A percentile compares a stretch with the other conserved stretches of the same genome.
phyloP scores from a whole-genome alignment of 2,113 vertebrate genomes.

The Illadopsis cleaveri region DNA sequence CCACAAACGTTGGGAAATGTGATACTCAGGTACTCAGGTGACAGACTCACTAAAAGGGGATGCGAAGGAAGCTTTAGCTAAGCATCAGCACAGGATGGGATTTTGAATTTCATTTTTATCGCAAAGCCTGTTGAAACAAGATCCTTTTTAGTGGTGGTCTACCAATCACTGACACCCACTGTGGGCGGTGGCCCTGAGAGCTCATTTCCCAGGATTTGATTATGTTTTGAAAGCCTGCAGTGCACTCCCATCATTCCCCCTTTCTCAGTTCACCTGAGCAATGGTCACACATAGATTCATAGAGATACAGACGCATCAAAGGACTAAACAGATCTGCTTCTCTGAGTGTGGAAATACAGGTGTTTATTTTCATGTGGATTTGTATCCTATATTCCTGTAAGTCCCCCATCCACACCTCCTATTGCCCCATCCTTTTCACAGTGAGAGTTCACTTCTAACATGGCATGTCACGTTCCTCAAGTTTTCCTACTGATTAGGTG shows the following conservation, averaged over 20 bases:
- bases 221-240: not conserved
- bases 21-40: accelerated
- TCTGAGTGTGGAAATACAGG: not conserved
- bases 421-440: not conserved
- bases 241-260: too few species aligned
- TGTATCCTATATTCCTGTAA: not conserved
- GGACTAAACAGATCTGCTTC: not conserved
- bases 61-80: not conserved
- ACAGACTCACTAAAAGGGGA: not conserved
- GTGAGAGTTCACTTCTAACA: not conserved
- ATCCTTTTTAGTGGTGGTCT: not conserved
- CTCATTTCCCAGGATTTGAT: not conserved
- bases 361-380: not conserved
- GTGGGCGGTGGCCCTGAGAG: not conserved
- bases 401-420: not conserved
- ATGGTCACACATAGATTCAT: not conserved
- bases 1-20: not conserved
- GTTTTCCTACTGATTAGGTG: not conserved
- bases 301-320: not conserved
- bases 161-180: not conserved
- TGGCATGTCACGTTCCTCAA: not conserved
- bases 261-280: not conserved
- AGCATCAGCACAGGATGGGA: not conserved
- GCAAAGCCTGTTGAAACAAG: not conserved
- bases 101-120: not conserved